phyloP scores from a whole-genome alignment of 2,888 invertebrate genomes.

The Sinohyriopsis cumingii region DNA sequence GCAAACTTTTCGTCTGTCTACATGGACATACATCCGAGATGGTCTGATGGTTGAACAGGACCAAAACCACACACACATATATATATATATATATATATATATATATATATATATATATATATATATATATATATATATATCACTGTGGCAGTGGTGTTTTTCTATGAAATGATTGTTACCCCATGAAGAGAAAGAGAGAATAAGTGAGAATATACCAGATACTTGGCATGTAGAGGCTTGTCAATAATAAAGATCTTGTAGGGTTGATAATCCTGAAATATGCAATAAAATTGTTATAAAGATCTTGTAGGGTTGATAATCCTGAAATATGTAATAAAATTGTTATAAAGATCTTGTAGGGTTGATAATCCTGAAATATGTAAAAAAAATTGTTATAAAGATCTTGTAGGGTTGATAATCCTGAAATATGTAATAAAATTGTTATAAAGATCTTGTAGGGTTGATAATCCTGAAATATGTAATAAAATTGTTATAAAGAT shows the following conservation, averaged over 20 bases:
- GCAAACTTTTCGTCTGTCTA: too few relatives aligned
- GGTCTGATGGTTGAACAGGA: too few relatives aligned
- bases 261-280: constrained; percentile 61
- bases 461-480: constrained; percentile 56
- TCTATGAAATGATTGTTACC: too few relatives aligned
- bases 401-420: constrained; percentile 52
- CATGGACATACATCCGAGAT: too few relatives aligned
- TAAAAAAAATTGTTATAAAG: constrained; percentile 38
- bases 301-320: constrained; percentile 62
- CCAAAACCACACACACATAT: background rate
- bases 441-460: constrained; percentile 63
- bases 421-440: too few relatives aligned
- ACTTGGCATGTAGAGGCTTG: constrained; percentile 50
- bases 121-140: background rate
- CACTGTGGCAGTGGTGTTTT: too few relatives aligned
- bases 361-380: constrained; percentile 58
- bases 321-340: constrained; percentile 36
- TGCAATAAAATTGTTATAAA: constrained; percentile 36
- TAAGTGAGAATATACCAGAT: constrained; percentile 30
- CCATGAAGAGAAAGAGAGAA: too few relatives aligned
- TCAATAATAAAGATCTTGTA: constrained; percentile 63
- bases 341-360: constrained; percentile 61
- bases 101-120: too few relatives aligned
- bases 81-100: too few relatives aligned
- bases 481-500: constrained; percentile 47